Conservation (phyloP, 1,140 invertebrate species). For the Orchestia grillus region DNA sequence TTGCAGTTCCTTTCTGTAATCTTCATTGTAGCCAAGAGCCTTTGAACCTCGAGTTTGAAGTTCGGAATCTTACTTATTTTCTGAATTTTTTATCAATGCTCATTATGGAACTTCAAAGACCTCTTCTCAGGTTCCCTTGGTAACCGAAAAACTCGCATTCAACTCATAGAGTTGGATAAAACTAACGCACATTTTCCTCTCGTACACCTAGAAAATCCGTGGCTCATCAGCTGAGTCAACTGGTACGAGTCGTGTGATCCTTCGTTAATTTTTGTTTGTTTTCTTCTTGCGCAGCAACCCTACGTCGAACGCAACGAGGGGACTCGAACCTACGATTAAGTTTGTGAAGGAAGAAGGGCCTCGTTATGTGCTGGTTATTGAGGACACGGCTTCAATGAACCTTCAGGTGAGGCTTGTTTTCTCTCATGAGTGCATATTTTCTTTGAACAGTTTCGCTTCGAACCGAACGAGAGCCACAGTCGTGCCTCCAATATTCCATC, state of each 20-base stretch:
- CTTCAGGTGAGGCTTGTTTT: slow-evolving; percentile 70
- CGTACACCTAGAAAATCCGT: not conserved
- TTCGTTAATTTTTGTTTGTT: not conserved
- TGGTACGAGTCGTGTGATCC: not conserved
- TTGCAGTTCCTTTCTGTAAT: not conserved
- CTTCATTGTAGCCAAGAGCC: not conserved
- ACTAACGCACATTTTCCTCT: not conserved
- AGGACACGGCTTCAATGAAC: slow-evolving; percentile 75
- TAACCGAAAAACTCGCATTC: not conserved
- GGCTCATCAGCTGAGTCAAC: not conserved
- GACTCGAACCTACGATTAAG: slow-evolving; percentile 69
- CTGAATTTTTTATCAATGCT: not conserved
- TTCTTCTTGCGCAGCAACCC: slow-evolving; percentile 59
- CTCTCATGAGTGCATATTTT: not conserved
- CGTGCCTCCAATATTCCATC: no score
- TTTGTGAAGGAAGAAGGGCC: slow-evolving; percentile 74
- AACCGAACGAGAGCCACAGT: no score
- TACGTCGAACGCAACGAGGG: slow-evolving; percentile 61
- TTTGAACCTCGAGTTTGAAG: not conserved
- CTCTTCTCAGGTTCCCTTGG: not conserved
- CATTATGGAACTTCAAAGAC: not conserved
- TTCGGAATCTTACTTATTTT: not conserved
- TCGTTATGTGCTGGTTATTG: slow-evolving; percentile 74
- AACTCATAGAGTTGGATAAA: not conserved
- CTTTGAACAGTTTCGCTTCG: not conserved